Evolutionary conservation across 1,140 invertebrate genomes (phyloP), one percentile per base, ranked within the genome.

Genomic region (Triops longicaudatus): DNA sequence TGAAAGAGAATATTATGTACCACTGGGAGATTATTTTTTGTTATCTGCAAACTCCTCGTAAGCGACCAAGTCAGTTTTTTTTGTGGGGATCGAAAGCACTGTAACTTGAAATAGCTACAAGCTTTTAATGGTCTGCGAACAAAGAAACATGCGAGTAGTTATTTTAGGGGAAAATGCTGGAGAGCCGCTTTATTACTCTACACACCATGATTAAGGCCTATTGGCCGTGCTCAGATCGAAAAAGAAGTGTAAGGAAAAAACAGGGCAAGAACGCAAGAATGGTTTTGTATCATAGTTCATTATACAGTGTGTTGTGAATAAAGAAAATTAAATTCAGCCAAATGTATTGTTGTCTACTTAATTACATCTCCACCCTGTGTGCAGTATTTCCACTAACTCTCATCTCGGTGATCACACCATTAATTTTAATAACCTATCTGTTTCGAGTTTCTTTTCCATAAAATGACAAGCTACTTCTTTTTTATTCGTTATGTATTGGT

Each of bases 291-390:
- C 50, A 63, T 63, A 63, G 50, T 63, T 17, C 17, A 63, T 63
- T 63, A 63, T 63, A 63, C 50, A 63, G n/a, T 22, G 50, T 63
- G 50, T 63, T 63, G 50, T 63, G 50, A 63, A 63, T 63, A 63
- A 63, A 63, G 50, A 63, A 3, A 22, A 63, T 63, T 63, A n/a
- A 63, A 63, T 63, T 63, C 10, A 63, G 2, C 31, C n/a, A n/a
- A n/a, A 37, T 37, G 31, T n/a, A 37, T 7, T 4, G 31, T 37
- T 37, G 31, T 37, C 31, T 37, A 2, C 31, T 37, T 37, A 37
- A 37, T 37, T 37, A 37, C 7, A n/a, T n/a, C n/a, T n/a, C n/a
- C n/a, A n/a, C n/a, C n/a, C n/a, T n/a, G n/a, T n/a, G n/a, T n/a
- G n/a, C n/a, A n/a, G n/a, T n/a, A n/a, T n/a, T n/a, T n/a, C n/a